A percentile compares a stretch with the other conserved stretches of the same genome.
These are phyloP conservation scores for Sitobion miscanthi DNA, from an alignment of 1,140 invertebrate genomes.

Conservation along the genomic window DNA sequence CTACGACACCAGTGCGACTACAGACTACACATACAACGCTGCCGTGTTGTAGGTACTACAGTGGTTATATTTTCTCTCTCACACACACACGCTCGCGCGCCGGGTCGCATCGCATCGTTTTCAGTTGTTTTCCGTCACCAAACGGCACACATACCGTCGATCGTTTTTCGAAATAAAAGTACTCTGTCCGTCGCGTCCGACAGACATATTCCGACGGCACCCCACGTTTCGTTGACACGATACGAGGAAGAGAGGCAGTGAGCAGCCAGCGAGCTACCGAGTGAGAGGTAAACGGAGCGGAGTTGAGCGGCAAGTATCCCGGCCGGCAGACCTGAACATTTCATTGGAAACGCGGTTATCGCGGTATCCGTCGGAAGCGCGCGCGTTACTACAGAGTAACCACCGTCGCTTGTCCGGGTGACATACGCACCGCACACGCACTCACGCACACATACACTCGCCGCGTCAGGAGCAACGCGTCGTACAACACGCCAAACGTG, in stretches of 20 bases:
- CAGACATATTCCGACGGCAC: background rate
- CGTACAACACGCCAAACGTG: background rate
- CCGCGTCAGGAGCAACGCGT: conserved; percentile 20
- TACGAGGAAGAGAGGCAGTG: background rate
- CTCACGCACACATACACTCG: background rate
- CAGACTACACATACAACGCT: background rate
- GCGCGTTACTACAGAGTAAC: conserved; percentile 7
- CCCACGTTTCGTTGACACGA: background rate
- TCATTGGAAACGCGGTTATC: conserved; percentile 22
- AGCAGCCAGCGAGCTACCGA: background rate
- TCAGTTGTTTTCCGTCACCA: background rate
- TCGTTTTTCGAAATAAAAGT: background rate
- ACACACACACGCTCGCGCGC: background rate
- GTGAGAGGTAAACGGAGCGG: background rate
- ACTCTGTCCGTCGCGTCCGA: background rate
- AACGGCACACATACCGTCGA: background rate
- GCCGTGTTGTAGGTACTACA: background rate
- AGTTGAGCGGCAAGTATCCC: background rate
- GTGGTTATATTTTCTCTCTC: background rate
- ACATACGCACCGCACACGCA: background rate
- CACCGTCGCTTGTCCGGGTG: conserved; percentile 9
- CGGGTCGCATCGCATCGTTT: background rate
- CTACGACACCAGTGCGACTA: conserved; percentile 2
- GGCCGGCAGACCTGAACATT: conserved; percentile 7
- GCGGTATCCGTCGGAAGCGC: conserved; percentile 31